A percentile compares a stretch with the other conserved stretches of the same genome.
Conservation (phyloP, 37 sponge, comb jelly and placozoan species). For the Aplysina aerophoba region DNA sequence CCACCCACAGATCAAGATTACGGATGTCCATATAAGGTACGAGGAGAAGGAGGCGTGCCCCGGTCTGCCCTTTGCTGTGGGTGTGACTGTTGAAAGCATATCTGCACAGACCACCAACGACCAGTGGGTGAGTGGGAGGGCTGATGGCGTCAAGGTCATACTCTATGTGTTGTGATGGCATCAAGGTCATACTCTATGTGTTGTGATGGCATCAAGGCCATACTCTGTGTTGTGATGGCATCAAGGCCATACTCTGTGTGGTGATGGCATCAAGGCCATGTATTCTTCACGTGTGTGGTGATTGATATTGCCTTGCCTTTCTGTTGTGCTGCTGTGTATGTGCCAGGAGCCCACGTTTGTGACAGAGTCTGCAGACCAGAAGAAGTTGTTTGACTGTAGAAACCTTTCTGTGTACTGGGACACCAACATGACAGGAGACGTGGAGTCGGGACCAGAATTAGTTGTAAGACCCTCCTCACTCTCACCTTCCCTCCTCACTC, state of each 20-base stretch:
- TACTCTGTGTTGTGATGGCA: too few species aligned
- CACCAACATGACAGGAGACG: constrained; percentile 63
- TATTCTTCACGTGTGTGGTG: too few species aligned
- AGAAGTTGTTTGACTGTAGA: constrained; percentile 68
- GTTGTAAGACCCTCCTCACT: constrained; percentile 43
- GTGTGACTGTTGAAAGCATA: constrained; percentile 73
- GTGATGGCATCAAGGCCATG: too few species aligned
- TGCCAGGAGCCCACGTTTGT: constrained; percentile 73
- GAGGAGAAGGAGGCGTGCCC: constrained; percentile 73
- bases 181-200: too few species aligned
- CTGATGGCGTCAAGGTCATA: too few species aligned
- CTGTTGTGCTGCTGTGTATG: neutral
- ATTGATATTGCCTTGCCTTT: too few species aligned
- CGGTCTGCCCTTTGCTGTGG: constrained; percentile 72
- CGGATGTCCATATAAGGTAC: constrained; percentile 91
- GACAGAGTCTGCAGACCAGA: constrained; percentile 43
- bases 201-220: neutral
- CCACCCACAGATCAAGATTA: constrained; percentile 67
- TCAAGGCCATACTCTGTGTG: too few species aligned
- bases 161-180: too few species aligned
- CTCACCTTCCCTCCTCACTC: too few species aligned
- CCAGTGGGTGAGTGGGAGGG: constrained; percentile 75
- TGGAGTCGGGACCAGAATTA: constrained; percentile 48
- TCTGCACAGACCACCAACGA: constrained; percentile 85
- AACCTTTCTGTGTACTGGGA: constrained; percentile 85